A percentile compares a stretch with the other conserved stretches of the same genome.
Evolutionary conservation across 2,113 vertebrate species (phyloP).

Genomic region (Litocranius walleri): DNA sequence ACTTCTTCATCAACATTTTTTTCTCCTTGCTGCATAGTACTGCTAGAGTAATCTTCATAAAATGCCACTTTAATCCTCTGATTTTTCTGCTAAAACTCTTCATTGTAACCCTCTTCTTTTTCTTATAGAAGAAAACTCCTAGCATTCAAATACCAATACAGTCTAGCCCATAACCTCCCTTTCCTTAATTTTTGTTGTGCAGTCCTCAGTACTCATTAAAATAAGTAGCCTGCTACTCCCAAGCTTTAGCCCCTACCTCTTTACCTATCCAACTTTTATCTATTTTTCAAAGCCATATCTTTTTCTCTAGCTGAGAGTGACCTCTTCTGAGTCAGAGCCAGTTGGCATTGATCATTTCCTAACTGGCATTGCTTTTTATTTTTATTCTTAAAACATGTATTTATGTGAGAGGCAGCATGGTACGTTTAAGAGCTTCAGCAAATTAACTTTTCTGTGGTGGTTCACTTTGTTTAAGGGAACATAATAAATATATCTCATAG

Average conservation of each 20-base stretch:
- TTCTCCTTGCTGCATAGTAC: not conserved
- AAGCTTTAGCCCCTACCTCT: not conserved
- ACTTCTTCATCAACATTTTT: not conserved
- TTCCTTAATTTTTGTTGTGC: not conserved
- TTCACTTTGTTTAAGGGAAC: not conserved
- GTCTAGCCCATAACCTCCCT: not conserved
- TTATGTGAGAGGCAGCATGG: not conserved
- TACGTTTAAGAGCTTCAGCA: not conserved
- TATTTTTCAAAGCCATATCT: not conserved
- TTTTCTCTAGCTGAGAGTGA: not conserved
- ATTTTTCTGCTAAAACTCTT: not conserved
- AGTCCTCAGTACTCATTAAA: not conserved
- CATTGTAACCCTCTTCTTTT: not conserved
- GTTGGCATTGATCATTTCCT: not conserved
- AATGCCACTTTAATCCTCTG: not conserved
- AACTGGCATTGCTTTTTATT: not conserved
- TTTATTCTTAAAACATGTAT: not conserved
- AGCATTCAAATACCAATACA: not conserved
- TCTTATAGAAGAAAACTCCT: not conserved
- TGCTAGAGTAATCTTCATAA: not conserved
- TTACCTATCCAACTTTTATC: not conserved
- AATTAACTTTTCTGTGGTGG: not conserved
- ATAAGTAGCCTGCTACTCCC: not conserved
- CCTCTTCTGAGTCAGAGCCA: not conserved
- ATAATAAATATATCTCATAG: not conserved